Evolutionary conservation across 2,113 vertebrate species (phyloP), one percentile per base, ranked within the genome.

Genomic region (Pyxicephalus adspersus): DNA sequence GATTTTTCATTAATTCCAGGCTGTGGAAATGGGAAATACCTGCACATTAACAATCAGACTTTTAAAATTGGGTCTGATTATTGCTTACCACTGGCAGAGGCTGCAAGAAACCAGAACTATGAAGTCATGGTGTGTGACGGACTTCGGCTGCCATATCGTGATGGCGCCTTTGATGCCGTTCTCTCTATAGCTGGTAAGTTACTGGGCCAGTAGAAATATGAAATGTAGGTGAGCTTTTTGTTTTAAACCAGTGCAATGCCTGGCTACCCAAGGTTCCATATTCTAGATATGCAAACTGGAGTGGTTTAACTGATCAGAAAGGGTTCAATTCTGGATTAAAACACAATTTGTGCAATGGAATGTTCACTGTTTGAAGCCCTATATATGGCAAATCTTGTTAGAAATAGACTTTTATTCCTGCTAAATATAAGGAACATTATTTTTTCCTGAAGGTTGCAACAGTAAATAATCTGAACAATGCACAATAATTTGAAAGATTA

Each of bases 11-110:
- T 78, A 80, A 84, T 84, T 84, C 57, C 45, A 95, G 93, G 91
- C 76, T 94, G 92, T 60, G 83, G 93, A 76, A 95, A 94, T 81
- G 91, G 92, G 52, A 95, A 94, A 90, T 92, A 94, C 61, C 90
- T 94, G 83, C 88, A 86, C 90, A 94, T 95, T 86, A 95, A 86
- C 86, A 89, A 87, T 84, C 83, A 90, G 28, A 87, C 78, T 83
- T 92, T 92, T 86, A 93, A 94, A 87, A 84, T 94, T 87, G 89
- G 89, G 6, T 93, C 94, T 1, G 85, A 92, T 51, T 89, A 89
- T 13, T 93, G 91, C 84, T 91, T 88, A 84, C 91, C 89, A 0
- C 84, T 93, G 84, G 91, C 94, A 87, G 92, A 94, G 85, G 89
- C 78, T 28, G 94, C 95, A 79, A 26, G 64, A 85, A 89, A 72